phyloP scores from a whole-genome alignment of 2,113 vertebrate species.

The Nibea albiflora region DNA sequence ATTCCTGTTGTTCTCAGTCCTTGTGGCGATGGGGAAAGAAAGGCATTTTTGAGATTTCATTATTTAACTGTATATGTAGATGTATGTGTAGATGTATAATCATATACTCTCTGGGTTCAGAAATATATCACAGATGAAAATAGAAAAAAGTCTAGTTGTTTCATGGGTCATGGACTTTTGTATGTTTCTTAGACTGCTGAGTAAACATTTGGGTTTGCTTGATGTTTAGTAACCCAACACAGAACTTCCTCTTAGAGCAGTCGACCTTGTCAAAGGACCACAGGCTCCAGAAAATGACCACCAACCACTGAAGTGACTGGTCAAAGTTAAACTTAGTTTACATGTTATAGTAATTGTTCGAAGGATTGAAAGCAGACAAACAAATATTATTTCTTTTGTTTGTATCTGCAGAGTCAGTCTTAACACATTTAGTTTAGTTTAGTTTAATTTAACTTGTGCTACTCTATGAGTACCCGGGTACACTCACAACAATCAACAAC shows the following conservation, averaged over 20 bases:
- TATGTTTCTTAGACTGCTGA: constrained; percentile 53
- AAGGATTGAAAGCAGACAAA: no score
- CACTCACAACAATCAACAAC: no score
- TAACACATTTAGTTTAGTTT: background rate
- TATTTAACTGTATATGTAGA: no score
- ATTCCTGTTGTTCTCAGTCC: background rate
- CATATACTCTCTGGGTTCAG: background rate
- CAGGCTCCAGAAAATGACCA: no score
- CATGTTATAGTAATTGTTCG: no score
- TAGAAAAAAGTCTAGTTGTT: constrained; percentile 43
- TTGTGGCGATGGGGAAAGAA: background rate
- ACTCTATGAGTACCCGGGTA: no score
- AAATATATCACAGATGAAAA: constrained; percentile 20
- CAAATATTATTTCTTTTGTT: no score
- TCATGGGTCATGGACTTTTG: constrained; percentile 18
- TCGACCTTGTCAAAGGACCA: no score
- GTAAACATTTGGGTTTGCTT: constrained; percentile 40
- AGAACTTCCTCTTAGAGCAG: constrained; percentile 57
- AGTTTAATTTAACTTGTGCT: background rate
- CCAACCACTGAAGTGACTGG: background rate
- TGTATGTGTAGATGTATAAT: background rate
- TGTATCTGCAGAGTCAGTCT: no score
- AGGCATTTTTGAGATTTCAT: background rate
- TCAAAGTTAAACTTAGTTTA: no score
- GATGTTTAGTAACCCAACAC: constrained; percentile 40